Evolutionary conservation across 1,140 invertebrate species (phyloP).

Genomic region (Trigoniulus corallinus): DNA sequence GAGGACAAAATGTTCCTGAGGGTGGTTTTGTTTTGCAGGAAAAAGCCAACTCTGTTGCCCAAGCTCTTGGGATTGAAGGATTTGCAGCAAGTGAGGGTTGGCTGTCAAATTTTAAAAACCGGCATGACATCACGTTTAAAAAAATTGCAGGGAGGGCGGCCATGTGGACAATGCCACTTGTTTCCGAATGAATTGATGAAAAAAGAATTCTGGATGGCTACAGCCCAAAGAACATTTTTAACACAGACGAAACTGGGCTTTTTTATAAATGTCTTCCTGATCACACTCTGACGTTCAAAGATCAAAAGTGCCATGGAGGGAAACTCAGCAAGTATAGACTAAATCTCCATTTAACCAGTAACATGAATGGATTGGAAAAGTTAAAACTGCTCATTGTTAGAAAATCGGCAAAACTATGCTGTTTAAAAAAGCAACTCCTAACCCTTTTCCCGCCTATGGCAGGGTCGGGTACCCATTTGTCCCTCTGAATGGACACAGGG

Average conservation of each 20-base stretch:
- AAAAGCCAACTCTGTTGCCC: constrained; percentile 15
- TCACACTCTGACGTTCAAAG: constrained; percentile 25
- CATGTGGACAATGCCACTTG: constrained; percentile 10
- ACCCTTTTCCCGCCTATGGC: no score
- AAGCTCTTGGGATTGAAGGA: constrained; percentile 12
- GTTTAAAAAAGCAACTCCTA: no score
- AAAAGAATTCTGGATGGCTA: no score
- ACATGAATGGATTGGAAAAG: constrained; percentile 28
- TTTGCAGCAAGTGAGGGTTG: constrained; percentile 20
- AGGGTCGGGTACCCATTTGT: no score
- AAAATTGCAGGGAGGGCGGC: constrained; percentile 11
- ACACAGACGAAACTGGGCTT: constrained; percentile 30
- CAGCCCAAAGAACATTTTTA: constrained; percentile 30
- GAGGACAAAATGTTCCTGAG: constrained; percentile 5
- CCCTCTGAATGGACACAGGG: no score
- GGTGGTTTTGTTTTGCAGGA: constrained; percentile 15
- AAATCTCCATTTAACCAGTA: constrained; percentile 26
- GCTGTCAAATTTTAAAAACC: constrained; percentile 16
- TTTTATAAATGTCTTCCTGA: constrained; percentile 29
- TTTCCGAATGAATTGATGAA: constrained; percentile 12
- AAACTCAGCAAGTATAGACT: constrained; percentile 29
- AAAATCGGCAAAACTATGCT: constrained; percentile 26
- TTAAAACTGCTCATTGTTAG: constrained; percentile 28
- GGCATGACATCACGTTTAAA: constrained; percentile 7
- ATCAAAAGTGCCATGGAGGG: constrained; percentile 23